Evolutionary conservation across 1,140 invertebrate genomes (phyloP), one percentile per base, ranked within the genome.

Genomic region (Dufourea novaeangliae): DNA sequence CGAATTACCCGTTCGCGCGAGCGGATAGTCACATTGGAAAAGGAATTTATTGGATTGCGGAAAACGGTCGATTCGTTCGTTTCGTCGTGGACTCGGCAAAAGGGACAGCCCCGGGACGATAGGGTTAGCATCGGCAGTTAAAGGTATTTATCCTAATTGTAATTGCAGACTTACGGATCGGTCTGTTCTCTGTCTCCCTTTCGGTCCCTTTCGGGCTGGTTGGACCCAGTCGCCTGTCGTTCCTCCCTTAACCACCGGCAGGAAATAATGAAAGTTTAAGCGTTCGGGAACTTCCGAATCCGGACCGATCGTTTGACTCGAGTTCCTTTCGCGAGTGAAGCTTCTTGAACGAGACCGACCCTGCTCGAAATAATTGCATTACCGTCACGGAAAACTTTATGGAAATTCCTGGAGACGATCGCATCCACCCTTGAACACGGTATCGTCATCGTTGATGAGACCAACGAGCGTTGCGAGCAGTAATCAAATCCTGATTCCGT

Each of bases 341-440:
- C 14, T 68, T 20, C 37, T 46, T 17, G 72, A 67, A 27, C 37
- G 63, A 20, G 39, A 7, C 39, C 62, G 37, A 67, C 67, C 64
- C 75, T 61, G 74, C 75, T 81, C 56, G 52, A 85, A 88, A 87
- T 88, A 84, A 88, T 89, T 85, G 75, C 78, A 86, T 88, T 78
- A 79, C 80, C 80, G 76, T 87, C 80, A 88, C 74, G 64, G 80
- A 77, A 79, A 83, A 75, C 74, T 86, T 86, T 79, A 88, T 86
- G 86, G 77, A 83, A 84, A 86, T 87, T 82, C 63, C 57, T 29
- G 68, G 50, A 34, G 50, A 73, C 46, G 62, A 54, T 62, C 34
- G 8, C 59, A 41, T 73, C 72, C 63, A 0, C 29, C 44, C 44
- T 20, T 25, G 46, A 71, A 62, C 39, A 50, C 39, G 50, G 14